Evolutionary conservation across 2,113 vertebrate species (phyloP), one percentile per base, ranked within the genome.

Genomic region (Trichechus manatus): DNA sequence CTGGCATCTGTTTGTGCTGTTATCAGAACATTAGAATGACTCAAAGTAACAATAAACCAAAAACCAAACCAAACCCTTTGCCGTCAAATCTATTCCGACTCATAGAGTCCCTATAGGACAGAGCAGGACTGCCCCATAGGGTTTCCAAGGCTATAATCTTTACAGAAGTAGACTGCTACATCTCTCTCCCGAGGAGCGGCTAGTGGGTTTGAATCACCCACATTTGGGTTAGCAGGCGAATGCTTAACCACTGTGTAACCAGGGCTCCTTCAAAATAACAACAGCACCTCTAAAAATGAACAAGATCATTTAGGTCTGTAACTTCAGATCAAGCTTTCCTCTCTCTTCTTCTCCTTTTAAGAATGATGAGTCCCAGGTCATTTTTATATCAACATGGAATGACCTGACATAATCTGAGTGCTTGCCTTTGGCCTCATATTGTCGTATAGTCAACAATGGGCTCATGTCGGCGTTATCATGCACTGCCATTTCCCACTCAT

Each of bases 391-490:
- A 53, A 66, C 1, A 14, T 61, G 14, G 13, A 50, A 42, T 23
- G 23, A 9, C 1, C 23, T 33, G 9, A 1, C 1, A 53, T 20
- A 8, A 74, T 91, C 9, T 17, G 4, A 6, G 11, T 82, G 1
- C 20, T 89, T 6, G 29, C 0, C 2, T 86, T 47, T 81, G 10
- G 13, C 22, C 29, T 47, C 7, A 5, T 47, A 5, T 20, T 44
- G 36, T 0, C 47, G 4, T 0, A 11, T 14, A 77, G 13, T 14
- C 29, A 85, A 8, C n/a, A 1, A 31, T 3, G 5, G 63, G 33
- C 47, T 25, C 11, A 9, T 15, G 27, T 75, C 56, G 42, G 0
- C 11, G 9, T 10, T 9, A 42, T 33, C 15, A 15, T 2, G 19
- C 9, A 61, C 15, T n/a, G 9, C 22, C 0, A 29, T 5, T 70